Base-by-base conservation (phyloP, 1,140 invertebrate species). In the Dysdera silvatica region DNA sequence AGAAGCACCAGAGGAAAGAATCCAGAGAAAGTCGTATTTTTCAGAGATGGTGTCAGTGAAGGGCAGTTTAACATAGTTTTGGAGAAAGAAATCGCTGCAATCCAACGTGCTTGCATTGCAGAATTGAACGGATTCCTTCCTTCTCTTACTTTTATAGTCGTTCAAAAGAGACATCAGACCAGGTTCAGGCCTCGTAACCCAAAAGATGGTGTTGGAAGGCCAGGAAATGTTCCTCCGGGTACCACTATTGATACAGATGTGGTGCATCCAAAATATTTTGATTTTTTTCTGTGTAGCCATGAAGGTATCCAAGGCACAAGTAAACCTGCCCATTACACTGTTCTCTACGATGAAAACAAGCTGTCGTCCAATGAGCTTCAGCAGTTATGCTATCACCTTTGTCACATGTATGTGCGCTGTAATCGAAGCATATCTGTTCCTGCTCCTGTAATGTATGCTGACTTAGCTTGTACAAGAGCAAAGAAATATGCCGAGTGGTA, bases 271-370 rank as follows among this genome's bases (percentile, higher is more conserved):
- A 82, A 80, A 1, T 83, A 89, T 68, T 79, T 87, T 57, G 90
- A 95, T 75, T 95, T 92, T 75, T 95, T 89, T 74, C 77, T 95
- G 64, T 86, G 87, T 57, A 82, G 80, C 57, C 83, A 85, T 49
- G 41, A 47, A 32, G 84, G 82, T 66, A 82, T 85, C 49, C 83
- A 70, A 64, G 69, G 69, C 7, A 70, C 69, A 4, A 60, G 59
- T 23, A 61, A 64, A 14, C 68, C 70, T 16, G 61, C 69, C 12
- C 67, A 71, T 31, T 71, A 71, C 53, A 61, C 55, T 18, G 66
- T 71, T 4, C 49, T 71, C 0, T 54, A 51, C 18, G 69, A 71
- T 54, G 69, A 71, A 24, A 65, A 69, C 20, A 55, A 56, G 2
- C 61, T 71, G 18, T 56, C 23, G 10, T 33, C 55, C 29, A 67